Evolutionary conservation across 2,797 vertebrate species (phyloP).

Genomic region (Bradypodion pumilum): DNA sequence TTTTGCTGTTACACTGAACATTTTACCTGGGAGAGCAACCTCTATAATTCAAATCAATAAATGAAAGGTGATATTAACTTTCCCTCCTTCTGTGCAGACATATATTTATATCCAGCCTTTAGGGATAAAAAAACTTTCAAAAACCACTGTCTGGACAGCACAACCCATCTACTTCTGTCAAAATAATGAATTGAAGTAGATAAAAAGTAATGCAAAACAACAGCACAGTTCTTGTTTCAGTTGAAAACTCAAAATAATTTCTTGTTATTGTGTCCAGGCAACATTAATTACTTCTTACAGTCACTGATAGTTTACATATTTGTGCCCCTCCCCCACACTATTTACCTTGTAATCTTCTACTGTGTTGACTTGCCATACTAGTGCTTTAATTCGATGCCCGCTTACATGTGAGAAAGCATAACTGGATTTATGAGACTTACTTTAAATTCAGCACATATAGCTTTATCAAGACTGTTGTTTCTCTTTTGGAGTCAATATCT

Average conservation of each 20-base stretch:
- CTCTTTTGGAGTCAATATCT: too few relatives aligned
- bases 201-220: neutral
- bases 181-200: neutral
- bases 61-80: neutral
- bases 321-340: neutral
- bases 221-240: neutral
- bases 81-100: neutral
- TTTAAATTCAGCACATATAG: neutral
- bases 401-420: neutral
- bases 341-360: neutral
- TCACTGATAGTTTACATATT: neutral
- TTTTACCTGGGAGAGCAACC: neutral
- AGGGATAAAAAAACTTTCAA: neutral
- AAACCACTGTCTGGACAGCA: neutral
- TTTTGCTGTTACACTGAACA: neutral
- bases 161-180: neutral
- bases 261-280: neutral
- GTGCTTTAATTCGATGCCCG: neutral
- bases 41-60: neutral
- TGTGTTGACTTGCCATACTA: neutral
- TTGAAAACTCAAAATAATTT: slow-evolving; percentile 6
- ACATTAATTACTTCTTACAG: neutral
- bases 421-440: neutral
- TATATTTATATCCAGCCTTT: neutral
- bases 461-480: too few relatives aligned